A percentile compares a stretch with the other conserved stretches of the same genome.
Evolutionary conservation across 2,888 invertebrate species (phyloP).

Genomic region (Drosophila sordidula): DNA sequence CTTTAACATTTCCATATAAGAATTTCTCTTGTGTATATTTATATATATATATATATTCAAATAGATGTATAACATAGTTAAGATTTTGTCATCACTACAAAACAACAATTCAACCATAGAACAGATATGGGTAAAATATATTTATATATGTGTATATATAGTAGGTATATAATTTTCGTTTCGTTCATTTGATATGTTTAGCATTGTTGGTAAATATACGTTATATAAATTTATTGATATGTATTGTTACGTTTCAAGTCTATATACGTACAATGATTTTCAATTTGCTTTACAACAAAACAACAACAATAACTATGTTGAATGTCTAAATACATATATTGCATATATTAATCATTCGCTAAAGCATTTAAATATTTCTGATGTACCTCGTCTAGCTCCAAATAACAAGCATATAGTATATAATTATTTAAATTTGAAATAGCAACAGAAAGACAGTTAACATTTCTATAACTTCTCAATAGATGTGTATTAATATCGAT

Average conservation of each 20-base stretch:
- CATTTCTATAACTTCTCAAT: conserved; percentile 25
- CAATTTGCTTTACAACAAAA: conserved; percentile 26
- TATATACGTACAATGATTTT: conserved; percentile 70
- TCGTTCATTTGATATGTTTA: conserved; percentile 37
- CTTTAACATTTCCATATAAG: conserved; percentile 60
- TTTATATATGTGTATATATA: conserved; percentile 25
- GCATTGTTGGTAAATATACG: conserved; percentile 30
- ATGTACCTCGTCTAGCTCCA: conserved; percentile 9
- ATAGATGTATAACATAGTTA: conserved; percentile 44
- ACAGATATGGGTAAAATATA: conserved; percentile 42
- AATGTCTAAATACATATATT: conserved; percentile 16
- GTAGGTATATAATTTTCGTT: conserved; percentile 21
- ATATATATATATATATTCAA: conserved; percentile 46
- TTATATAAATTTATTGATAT: conserved; percentile 77
- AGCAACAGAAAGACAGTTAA: conserved; percentile 67
- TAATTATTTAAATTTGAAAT: conserved; percentile 25
- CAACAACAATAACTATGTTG: conserved; percentile 29
- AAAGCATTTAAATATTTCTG: conserved; percentile 37
- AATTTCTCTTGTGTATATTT: conserved; percentile 43
- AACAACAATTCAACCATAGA: conserved; percentile 24
- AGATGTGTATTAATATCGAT: conserved; percentile 12
- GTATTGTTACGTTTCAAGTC: conserved; percentile 82
- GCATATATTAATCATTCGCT: conserved; percentile 35
- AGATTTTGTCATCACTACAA: conserved; percentile 33
- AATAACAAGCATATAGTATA: conserved; percentile 40